These are phyloP conservation scores for Diplolepis rosae DNA, from an alignment of 2,888 invertebrate genomes.

Conservation along the genomic window DNA sequence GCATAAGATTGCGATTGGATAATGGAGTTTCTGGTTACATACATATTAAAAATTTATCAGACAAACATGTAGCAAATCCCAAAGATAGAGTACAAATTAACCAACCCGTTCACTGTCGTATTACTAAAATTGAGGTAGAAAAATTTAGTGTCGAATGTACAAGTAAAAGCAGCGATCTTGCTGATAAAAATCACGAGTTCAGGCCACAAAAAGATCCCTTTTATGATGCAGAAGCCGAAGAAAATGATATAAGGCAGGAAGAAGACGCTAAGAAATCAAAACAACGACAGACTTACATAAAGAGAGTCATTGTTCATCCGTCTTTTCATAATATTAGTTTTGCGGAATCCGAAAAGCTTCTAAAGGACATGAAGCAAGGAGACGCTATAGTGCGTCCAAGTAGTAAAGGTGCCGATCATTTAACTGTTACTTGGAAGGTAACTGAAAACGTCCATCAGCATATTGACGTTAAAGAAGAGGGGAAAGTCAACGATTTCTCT, in stretches of 20 bases:
- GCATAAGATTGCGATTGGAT: conserved; percentile 91
- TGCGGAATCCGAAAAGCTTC: conserved; percentile 91
- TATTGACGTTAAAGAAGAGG: conserved; percentile 95
- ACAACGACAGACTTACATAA: conserved; percentile 89
- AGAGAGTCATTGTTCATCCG: conserved; percentile 97
- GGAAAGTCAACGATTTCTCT: conserved; percentile 96
- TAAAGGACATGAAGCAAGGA: conserved; percentile 94
- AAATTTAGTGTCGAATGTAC: conserved; percentile 95
- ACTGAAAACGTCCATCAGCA: conserved; percentile 94
- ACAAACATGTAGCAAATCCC: conserved; percentile 94
- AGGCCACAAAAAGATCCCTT: conserved; percentile 90
- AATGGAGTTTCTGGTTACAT: conserved; percentile 95
- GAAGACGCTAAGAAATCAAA: conserved; percentile 88
- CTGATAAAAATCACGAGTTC: conserved; percentile 94
- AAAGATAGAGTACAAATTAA: conserved; percentile 91
- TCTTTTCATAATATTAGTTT: conserved; percentile 97
- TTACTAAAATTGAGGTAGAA: conserved; percentile 96
- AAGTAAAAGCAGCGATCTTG: conserved; percentile 92
- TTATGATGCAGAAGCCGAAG: conserved; percentile 91
- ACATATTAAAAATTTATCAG: conserved; percentile 94
- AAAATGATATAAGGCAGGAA: conserved; percentile 84
- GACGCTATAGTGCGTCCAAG: conserved; percentile 97
- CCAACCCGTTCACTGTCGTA: conserved; percentile 89
- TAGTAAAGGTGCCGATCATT: conserved; percentile 94
- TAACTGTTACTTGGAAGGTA: conserved; percentile 99